These are phyloP conservation scores for Myzus persicae DNA, from an alignment of 1,140 invertebrate genomes.

Conservation along the genomic window DNA sequence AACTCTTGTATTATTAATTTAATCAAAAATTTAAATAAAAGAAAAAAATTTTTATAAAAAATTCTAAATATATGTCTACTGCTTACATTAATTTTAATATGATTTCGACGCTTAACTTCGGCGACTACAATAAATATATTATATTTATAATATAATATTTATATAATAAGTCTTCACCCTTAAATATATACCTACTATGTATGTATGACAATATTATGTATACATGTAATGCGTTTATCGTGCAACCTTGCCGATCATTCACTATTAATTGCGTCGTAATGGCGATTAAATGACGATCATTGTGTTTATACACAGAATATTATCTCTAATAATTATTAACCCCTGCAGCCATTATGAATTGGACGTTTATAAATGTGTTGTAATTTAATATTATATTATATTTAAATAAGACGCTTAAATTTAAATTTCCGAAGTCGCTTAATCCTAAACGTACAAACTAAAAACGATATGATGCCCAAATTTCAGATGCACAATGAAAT, in stretches of 20 bases:
- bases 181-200: neutral
- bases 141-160: too few relatives aligned
- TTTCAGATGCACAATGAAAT: neutral
- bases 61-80: neutral
- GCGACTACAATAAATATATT: neutral
- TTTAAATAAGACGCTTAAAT: neutral
- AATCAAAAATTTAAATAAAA: neutral
- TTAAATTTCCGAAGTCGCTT: neutral
- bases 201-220: neutral
- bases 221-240: constrained; percentile 28
- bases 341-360: neutral
- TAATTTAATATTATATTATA: neutral
- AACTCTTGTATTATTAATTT: neutral
- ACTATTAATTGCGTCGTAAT: constrained; percentile 24
- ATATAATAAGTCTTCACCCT: neutral
- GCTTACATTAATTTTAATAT: neutral
- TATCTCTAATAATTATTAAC: neutral
- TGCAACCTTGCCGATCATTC: constrained; percentile 20
- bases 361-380: neutral
- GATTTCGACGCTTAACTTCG: neutral
- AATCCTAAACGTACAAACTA: neutral
- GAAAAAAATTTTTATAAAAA: neutral
- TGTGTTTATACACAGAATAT: constrained; percentile 8
- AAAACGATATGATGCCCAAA: neutral
- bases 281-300: constrained; percentile 46